A percentile compares a stretch with the other conserved stretches of the same genome.
phyloP scores from a whole-genome alignment of 2,797 vertebrate genomes.

The Moxostoma hubbsi region DNA sequence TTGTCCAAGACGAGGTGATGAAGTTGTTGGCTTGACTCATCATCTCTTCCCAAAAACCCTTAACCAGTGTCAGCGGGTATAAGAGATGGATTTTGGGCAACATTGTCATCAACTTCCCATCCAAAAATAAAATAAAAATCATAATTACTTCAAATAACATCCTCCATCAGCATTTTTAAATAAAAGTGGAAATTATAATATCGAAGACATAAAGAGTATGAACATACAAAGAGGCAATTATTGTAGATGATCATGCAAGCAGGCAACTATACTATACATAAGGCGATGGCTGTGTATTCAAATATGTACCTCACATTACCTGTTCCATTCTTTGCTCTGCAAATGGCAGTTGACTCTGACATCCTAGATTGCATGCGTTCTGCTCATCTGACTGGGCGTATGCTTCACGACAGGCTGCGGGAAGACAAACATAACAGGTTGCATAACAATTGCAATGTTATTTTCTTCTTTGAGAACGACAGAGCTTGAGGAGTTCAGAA shows the following conservation, averaged over 20 bases:
- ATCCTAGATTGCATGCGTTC: conserved; percentile 94
- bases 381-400: conserved; percentile 90
- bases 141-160: background rate
- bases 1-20: conserved; percentile 94
- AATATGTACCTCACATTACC: conserved; percentile 70
- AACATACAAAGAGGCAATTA: background rate
- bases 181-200: too few relatives aligned
- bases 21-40: conserved; percentile 96
- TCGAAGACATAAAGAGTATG: too few relatives aligned
- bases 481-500: too few relatives aligned
- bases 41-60: conserved; percentile 93
- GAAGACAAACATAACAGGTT: conserved; percentile 14
- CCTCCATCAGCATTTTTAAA: too few relatives aligned
- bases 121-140: background rate
- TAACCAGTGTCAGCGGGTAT: conserved; percentile 90
- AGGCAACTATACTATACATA: background rate
- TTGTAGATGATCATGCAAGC: background rate
- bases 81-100: conserved; percentile 95
- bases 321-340: conserved; percentile 90
- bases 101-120: conserved; percentile 87
- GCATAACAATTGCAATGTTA: background rate
- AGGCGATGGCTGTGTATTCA: background rate
- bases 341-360: conserved; percentile 93
- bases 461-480: background rate
- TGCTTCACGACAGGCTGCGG: conserved; percentile 92